Base-by-base conservation (phyloP, 92 coral and sea anemone species). In the Siderastrea siderea region DNA sequence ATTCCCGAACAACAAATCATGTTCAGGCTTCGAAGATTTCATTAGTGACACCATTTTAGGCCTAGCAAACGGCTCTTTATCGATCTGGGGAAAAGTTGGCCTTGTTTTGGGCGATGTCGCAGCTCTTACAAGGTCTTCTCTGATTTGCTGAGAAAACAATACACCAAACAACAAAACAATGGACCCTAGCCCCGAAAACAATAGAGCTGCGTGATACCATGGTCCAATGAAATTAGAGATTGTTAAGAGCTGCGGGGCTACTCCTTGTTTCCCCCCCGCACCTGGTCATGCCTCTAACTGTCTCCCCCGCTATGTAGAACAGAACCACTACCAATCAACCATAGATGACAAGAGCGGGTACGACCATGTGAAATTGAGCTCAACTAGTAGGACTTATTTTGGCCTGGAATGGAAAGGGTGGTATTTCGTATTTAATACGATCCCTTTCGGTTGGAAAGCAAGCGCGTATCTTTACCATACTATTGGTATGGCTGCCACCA, bases 401-500 rank as follows among this genome's bases (percentile, higher is more conserved):
- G 86, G 81, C 3, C 17, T 81, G 12, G 64, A 74, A 55, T 87
- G 91, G 86, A 5, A 48, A 6, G 91, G 86, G 1, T 88, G 87
- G 87, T 88, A 81, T 53, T 88, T 88, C 45, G 85, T 82, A 16
- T 88, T 71, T 58, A 78, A 74, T 15, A 72, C 91, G 2, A 74
- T 88, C 54, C 91, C 87, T 1, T 88, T 88, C 50, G 91, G 91
- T 57, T 88, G 91, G 91, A 81, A 74, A 44, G 72, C 82, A 45
- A 88, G 91, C 57, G 91, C 91, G 10, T 81, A 72, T 67, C 61
- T 88, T 1, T 88, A 88, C 66, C 91, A 81, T 50, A 79, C 86
- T 10, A 87, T 79, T 7, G 86, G 91, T 8, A 53, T 87, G 87
- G 81, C 74, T 44, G 80, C 86, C 38, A 87, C 86, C 45, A 88